phyloP scores from a whole-genome alignment of 2,113 vertebrate species.

The Marmota monax region DNA sequence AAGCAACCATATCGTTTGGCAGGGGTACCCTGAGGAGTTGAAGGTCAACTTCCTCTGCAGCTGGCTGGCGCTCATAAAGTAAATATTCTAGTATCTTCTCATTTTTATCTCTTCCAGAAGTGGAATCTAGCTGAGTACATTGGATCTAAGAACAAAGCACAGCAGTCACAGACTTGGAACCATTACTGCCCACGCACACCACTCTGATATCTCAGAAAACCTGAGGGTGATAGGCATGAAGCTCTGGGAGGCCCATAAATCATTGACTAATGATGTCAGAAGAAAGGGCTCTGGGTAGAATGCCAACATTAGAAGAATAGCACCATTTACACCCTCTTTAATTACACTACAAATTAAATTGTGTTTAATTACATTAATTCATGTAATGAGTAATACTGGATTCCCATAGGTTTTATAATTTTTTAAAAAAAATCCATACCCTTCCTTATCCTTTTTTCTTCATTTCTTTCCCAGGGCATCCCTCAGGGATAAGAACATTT shows the following conservation, averaged over 20 bases:
- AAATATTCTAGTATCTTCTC: slow-evolving; percentile 26
- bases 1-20: slow-evolving; percentile 41
- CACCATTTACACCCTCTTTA: background rate
- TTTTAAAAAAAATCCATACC: background rate
- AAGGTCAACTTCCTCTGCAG: slow-evolving; percentile 38
- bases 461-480: background rate
- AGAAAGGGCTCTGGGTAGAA: background rate
- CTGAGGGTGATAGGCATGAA: background rate
- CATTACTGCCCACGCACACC: background rate
- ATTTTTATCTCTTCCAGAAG: slow-evolving; percentile 49
- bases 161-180: background rate
- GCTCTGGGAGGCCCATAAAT: background rate
- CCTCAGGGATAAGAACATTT: background rate
- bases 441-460: slow-evolving; percentile 19
- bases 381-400: slow-evolving; percentile 14
- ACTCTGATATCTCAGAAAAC: background rate
- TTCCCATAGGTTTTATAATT: background rate
- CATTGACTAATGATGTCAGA: background rate
- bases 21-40: background rate
- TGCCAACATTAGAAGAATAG: background rate
- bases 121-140: background rate
- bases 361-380: slow-evolving; percentile 56
- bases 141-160: slow-evolving; percentile 1
- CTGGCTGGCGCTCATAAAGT: slow-evolving; percentile 25
- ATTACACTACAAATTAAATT: slow-evolving; percentile 52